A percentile compares a stretch with the other conserved stretches of the same genome.
phyloP scores from a whole-genome alignment of 2,113 vertebrate species.

The Pseudopodoces humilis region DNA sequence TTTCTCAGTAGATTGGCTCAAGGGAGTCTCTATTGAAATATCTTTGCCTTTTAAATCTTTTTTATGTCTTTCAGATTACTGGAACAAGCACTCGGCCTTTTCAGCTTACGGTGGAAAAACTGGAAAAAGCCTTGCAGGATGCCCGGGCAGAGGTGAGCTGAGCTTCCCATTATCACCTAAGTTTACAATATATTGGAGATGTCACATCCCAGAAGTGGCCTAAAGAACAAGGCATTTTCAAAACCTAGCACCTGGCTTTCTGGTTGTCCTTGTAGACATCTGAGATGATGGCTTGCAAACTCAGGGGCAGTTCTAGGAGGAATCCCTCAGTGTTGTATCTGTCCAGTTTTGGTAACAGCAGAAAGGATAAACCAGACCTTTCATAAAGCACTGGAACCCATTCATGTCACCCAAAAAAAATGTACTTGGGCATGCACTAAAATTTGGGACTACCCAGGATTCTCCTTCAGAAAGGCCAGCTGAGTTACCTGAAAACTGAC shows the following conservation, averaged over 20 bases:
- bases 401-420: not conserved
- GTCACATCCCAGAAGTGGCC: not conserved
- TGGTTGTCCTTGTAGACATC: not conserved
- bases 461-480: not conserved
- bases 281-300: not conserved
- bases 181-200: not conserved
- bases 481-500: not conserved
- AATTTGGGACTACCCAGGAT: not conserved
- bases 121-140: conserved; percentile 82
- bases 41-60: not conserved
- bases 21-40: not conserved
- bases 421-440: not conserved
- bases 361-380: not conserved
- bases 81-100: conserved; percentile 82
- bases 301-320: not conserved
- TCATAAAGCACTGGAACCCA: not conserved
- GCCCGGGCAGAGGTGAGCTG: conserved; percentile 76
- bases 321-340: not conserved
- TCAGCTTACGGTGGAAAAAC: conserved; percentile 89
- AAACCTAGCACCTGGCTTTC: not conserved
- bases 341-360: not conserved
- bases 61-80: conserved; percentile 72
- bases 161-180: not conserved
- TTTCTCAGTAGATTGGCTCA: not conserved
- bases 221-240: not conserved